A percentile compares a stretch with the other conserved stretches of the same genome.
Evolutionary conservation across 1,140 invertebrate genomes (phyloP).

Genomic region (Nephila pilipes): DNA sequence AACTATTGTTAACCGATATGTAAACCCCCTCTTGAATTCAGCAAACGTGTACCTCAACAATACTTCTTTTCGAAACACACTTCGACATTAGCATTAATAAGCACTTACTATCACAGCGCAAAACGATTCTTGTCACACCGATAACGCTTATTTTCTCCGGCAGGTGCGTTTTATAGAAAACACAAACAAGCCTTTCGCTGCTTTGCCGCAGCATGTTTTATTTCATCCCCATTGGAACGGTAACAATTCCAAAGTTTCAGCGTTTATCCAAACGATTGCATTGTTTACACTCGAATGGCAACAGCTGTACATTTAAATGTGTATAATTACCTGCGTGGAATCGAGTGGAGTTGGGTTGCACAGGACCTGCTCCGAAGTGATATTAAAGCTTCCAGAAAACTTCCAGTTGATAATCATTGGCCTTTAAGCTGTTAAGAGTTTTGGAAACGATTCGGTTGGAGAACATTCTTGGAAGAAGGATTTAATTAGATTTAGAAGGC

Average conservation of each 20-base stretch:
- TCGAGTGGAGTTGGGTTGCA: slow-evolving; percentile 15
- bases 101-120: too few relatives aligned
- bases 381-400: slow-evolving; percentile 17
- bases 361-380: not conserved
- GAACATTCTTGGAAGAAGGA: slow-evolving; percentile 11
- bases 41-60: too few relatives aligned
- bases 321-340: slow-evolving; percentile 13
- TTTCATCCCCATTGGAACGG: not conserved
- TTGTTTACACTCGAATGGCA: slow-evolving; percentile 5
- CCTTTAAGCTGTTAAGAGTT: not conserved
- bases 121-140: not conserved
- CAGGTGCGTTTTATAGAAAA: slow-evolving; percentile 6
- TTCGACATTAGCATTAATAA: too few relatives aligned
- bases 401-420: slow-evolving; percentile 38
- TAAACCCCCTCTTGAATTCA: too few relatives aligned
- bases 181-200: not conserved
- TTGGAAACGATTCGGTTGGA: not conserved
- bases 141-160: not conserved
- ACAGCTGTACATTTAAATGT: slow-evolving; percentile 33
- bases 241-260: not conserved
- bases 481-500: not conserved
- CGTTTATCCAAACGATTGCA: not conserved
- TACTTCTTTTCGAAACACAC: too few relatives aligned
- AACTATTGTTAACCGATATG: too few relatives aligned
- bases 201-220: not conserved